phyloP scores from a whole-genome alignment of 2,888 invertebrate species.

The Lochmaea capreae region DNA sequence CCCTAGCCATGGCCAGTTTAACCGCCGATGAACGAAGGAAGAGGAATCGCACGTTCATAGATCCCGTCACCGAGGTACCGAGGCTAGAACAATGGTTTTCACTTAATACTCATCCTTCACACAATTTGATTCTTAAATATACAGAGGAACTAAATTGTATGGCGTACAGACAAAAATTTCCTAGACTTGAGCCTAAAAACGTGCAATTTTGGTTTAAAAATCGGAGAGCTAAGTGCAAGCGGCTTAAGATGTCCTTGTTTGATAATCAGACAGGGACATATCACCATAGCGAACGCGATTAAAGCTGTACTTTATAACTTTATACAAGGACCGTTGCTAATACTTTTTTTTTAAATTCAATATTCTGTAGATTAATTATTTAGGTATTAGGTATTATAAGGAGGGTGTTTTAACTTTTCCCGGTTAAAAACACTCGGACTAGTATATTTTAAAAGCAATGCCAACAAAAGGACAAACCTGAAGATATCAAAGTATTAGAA shows the following conservation, averaged over 20 bases:
- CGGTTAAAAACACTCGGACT: too few relatives aligned
- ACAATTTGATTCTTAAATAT: conserved; percentile 96
- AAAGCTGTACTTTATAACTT: conserved; percentile 49
- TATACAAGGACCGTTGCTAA: background rate
- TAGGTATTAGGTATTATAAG: background rate
- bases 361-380: background rate
- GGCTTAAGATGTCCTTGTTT: conserved; percentile 91
- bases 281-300: conserved; percentile 71
- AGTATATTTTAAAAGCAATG: background rate
- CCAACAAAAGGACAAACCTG: background rate
- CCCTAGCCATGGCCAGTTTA: conserved; percentile 70
- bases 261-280: conserved; percentile 78
- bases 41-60: conserved; percentile 98
- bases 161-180: conserved; percentile 98
- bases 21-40: conserved; percentile 90
- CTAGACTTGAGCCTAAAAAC: conserved; percentile 97
- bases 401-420: too few relatives aligned
- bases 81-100: conserved; percentile 95
- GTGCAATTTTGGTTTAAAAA: conserved; percentile 99
- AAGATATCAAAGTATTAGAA: background rate
- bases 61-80: conserved; percentile 98
- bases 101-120: conserved; percentile 98
- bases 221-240: conserved; percentile 97
- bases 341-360: background rate
- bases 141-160: conserved; percentile 97